Evolutionary conservation across 2,888 invertebrate genomes (phyloP).

Genomic region (Aphelenchoides bicaudatus): DNA sequence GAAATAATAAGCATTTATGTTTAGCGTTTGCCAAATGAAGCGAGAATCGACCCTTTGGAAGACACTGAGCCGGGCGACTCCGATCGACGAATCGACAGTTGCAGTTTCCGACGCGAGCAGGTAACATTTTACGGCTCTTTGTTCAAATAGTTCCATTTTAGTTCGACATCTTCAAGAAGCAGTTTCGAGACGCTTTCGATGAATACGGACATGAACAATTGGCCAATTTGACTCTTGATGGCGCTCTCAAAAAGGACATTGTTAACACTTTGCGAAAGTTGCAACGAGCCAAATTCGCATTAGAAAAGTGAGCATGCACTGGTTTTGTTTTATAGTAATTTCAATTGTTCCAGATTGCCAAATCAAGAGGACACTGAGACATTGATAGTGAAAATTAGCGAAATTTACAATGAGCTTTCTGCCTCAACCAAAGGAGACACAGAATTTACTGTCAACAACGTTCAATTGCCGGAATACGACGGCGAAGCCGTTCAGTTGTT

Average conservation of each 20-base stretch:
- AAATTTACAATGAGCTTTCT: slow-evolving; percentile 16
- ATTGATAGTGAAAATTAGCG: slow-evolving; percentile 16
- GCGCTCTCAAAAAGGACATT: slow-evolving; percentile 31
- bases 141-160: slow-evolving; percentile 11
- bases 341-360: slow-evolving; percentile 8
- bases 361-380: not conserved
- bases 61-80: slow-evolving; percentile 24
- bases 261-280: slow-evolving; percentile 32
- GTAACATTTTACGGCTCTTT: slow-evolving; percentile 6
- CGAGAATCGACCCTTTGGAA: slow-evolving; percentile 30
- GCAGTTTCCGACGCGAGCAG: slow-evolving; percentile 29
- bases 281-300: slow-evolving; percentile 31
- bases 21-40: slow-evolving; percentile 10
- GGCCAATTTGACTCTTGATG: slow-evolving; percentile 27
- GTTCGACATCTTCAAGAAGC: slow-evolving; percentile 36
- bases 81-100: slow-evolving; percentile 30
- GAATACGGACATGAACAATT: slow-evolving; percentile 29
- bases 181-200: slow-evolving; percentile 34
- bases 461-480: slow-evolving; percentile 35
- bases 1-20: slow-evolving; percentile 2
- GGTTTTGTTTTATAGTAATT: too few species aligned
- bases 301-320: slow-evolving; percentile 29
- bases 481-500: slow-evolving; percentile 26
- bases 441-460: slow-evolving; percentile 33
- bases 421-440: slow-evolving; percentile 23